A percentile compares a stretch with the other conserved stretches of the same genome.
These are phyloP conservation scores for Fulmarus glacialis DNA, from an alignment of 2,113 vertebrate genomes.

Conservation along the genomic window DNA sequence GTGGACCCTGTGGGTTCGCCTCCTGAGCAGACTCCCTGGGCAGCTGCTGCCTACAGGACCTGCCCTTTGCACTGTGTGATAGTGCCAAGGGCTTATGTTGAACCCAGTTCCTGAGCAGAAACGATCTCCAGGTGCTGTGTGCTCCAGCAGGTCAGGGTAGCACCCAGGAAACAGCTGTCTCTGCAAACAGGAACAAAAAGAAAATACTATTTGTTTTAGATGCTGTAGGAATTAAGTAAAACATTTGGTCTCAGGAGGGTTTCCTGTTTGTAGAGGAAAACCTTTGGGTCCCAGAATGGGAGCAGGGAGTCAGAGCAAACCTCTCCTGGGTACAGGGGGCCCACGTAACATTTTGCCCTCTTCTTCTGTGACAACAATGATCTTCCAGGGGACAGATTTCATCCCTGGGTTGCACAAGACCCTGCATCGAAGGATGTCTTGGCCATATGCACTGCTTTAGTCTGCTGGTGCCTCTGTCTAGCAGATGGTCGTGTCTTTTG, in stretches of 20 bases:
- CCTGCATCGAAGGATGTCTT: neutral
- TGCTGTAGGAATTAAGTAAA: neutral
- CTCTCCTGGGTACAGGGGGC: neutral
- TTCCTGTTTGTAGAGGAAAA: neutral
- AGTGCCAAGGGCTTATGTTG: neutral
- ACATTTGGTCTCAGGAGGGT: neutral
- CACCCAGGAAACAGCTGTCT: neutral
- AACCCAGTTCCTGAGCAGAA: neutral
- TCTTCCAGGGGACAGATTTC: neutral
- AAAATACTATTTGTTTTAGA: neutral
- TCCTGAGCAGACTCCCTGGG: neutral
- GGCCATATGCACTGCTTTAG: fast-evolving
- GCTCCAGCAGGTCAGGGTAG: neutral
- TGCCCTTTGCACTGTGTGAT: neutral
- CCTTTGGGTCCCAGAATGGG: neutral
- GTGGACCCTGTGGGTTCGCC: neutral
- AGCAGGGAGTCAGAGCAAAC: neutral
- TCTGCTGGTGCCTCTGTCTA: neutral
- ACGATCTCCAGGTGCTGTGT: neutral
- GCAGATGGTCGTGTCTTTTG: neutral
- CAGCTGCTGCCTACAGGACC: neutral
- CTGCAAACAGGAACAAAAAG: neutral
- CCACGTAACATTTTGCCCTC: fast-evolving
- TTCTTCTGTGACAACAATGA: neutral
- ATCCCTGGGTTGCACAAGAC: neutral